Conservation (phyloP, 2,797 vertebrate species). For the Phoeniculus purpureus region DNA sequence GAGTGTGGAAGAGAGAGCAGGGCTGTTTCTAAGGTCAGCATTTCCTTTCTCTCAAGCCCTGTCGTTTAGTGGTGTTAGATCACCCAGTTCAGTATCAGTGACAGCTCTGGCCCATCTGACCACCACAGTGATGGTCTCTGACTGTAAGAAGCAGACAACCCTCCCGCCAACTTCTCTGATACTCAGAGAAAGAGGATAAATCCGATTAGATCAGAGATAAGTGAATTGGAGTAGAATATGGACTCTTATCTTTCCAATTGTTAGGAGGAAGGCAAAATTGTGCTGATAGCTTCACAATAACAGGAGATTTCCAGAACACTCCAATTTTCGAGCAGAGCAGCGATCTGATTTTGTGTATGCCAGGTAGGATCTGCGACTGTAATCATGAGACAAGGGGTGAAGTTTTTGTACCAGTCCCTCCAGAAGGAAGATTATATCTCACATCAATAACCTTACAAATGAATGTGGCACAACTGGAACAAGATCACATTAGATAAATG, state of each 20-base stretch:
- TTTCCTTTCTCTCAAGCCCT: background rate
- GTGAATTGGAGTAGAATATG: background rate
- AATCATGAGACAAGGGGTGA: slow-evolving; percentile 3
- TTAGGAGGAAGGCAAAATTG: background rate
- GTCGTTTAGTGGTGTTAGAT: background rate
- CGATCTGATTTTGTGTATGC: background rate
- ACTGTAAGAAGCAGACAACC: background rate
- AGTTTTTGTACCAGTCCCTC: slow-evolving; percentile 13
- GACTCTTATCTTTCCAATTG: background rate
- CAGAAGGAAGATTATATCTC: slow-evolving; percentile 44
- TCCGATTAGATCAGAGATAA: background rate
- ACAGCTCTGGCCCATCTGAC: background rate
- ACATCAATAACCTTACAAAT: slow-evolving; percentile 27
- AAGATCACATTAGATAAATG: slow-evolving; percentile 64
- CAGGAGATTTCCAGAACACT: background rate
- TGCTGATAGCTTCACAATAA: background rate
- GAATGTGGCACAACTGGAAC: slow-evolving; percentile 45
- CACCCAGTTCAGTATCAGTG: background rate
- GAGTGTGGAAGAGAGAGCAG: background rate
- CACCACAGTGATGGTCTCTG: background rate
- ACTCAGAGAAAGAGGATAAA: background rate
- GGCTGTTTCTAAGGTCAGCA: background rate
- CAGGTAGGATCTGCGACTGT: background rate
- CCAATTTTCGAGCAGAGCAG: background rate
- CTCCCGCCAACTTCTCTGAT: background rate